Percentiles rank a stretch among this genome's conserved stretches.
Evolutionary conservation across 2,888 invertebrate species (phyloP).

Genomic region (Neoscelio sp.): DNA sequence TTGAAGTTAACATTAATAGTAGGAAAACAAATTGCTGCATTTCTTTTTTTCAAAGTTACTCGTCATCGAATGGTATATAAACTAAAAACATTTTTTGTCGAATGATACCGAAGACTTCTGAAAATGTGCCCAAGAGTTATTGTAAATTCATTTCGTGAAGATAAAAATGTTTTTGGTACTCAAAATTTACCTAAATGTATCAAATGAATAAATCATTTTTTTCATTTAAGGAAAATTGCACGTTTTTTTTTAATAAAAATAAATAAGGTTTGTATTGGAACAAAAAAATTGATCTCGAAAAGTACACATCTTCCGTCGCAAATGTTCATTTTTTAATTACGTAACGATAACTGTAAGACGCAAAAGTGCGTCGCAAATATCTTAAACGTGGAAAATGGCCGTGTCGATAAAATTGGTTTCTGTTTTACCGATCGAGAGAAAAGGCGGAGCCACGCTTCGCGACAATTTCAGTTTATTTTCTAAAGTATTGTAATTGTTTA

Average conservation of each 20-base stretch:
- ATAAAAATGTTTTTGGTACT: conserved; percentile 48
- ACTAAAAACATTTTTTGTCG: conserved; percentile 28
- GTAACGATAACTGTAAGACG: not conserved
- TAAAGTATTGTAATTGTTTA: no score
- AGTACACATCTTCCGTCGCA: no score
- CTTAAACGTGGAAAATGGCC: not conserved
- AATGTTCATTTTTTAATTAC: not conserved
- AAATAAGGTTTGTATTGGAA: not conserved
- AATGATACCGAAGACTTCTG: conserved; percentile 19
- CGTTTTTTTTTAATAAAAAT: no score
- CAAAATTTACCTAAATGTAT: conserved; percentile 50
- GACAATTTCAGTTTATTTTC: not conserved
- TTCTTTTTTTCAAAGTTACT: no score
- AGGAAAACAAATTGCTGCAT: conserved; percentile 12
- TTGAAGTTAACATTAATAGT: conserved; percentile 1
- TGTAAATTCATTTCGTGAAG: conserved; percentile 17
- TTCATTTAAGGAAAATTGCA: conserved; percentile 28
- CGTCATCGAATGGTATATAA: no score
- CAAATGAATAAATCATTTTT: conserved; percentile 53
- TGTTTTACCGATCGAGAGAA: not conserved
- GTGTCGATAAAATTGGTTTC: not conserved
- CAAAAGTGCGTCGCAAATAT: not conserved
- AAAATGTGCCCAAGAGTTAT: conserved; percentile 22
- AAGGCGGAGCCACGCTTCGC: not conserved
- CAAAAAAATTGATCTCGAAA: not conserved